These are phyloP conservation scores for Drosophila gaucha DNA, from an alignment of 2,888 invertebrate species.

Conservation along the genomic window DNA sequence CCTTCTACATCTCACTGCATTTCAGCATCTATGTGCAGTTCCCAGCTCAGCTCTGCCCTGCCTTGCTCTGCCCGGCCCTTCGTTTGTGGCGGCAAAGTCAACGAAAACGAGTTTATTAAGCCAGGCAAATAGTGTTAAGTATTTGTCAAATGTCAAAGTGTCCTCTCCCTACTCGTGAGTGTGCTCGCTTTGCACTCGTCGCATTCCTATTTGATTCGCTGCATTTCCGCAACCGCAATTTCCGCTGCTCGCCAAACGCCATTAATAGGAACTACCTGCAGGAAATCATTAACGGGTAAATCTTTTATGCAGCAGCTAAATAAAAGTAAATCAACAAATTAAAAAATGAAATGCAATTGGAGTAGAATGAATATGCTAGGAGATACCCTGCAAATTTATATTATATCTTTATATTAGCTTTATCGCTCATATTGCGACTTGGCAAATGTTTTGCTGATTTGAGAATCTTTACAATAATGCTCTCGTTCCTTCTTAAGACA, in stretches of 20 bases:
- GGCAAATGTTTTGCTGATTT: too few relatives aligned
- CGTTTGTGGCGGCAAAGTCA: conserved; percentile 65
- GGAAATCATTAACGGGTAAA: conserved; percentile 32
- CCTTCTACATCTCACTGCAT: background rate
- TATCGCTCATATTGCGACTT: too few relatives aligned
- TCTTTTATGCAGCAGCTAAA: conserved; percentile 4
- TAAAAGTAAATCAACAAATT: background rate
- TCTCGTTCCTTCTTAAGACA: too few relatives aligned
- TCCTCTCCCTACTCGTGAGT: conserved; percentile 13
- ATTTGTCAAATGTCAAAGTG: conserved; percentile 74
- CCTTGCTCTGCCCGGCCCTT: background rate
- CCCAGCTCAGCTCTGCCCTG: too few relatives aligned
- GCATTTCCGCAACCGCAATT: conserved; percentile 55
- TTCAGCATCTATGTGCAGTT: background rate
- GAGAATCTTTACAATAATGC: too few relatives aligned
- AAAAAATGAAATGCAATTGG: background rate
- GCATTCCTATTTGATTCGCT: conserved; percentile 32
- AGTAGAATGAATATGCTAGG: too few relatives aligned
- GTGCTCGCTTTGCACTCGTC: conserved; percentile 29
- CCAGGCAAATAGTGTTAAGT: conserved; percentile 78
- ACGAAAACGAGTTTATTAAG: conserved; percentile 76
- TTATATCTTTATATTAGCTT: too few relatives aligned
- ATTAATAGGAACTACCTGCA: conserved; percentile 10
- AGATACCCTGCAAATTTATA: background rate
- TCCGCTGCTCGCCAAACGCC: conserved; percentile 37